These are phyloP conservation scores for Bicyclus anynana DNA, from an alignment of 1,140 invertebrate species.

Conservation along the genomic window DNA sequence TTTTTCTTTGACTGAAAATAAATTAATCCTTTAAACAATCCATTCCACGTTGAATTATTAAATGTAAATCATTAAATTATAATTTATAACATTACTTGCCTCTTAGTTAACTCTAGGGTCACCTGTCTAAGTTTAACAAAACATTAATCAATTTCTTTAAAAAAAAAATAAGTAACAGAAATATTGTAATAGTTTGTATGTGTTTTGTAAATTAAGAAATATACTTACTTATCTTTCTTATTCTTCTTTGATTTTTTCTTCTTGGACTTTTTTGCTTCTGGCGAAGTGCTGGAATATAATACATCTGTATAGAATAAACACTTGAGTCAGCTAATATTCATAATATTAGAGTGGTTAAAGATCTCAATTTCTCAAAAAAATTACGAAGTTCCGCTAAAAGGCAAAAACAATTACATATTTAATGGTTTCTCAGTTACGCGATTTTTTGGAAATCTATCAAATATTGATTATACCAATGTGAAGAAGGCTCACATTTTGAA, in stretches of 20 bases:
- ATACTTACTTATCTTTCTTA: constrained; percentile 83
- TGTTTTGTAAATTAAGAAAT: too few relatives aligned
- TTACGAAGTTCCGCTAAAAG: too few relatives aligned
- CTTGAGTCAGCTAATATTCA: too few relatives aligned
- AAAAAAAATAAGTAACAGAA: constrained; percentile 13
- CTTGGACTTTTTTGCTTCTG: constrained; percentile 81
- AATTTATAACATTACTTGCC: constrained; percentile 51
- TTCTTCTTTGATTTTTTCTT: constrained; percentile 84
- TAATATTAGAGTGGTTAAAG: too few relatives aligned
- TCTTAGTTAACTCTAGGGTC: constrained; percentile 55
- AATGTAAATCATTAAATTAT: constrained; percentile 5
- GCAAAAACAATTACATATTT: too few relatives aligned
- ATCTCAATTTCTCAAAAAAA: too few relatives aligned
- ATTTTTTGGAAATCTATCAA: too few relatives aligned
- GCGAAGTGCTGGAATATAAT: constrained; percentile 76
- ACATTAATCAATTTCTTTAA: constrained; percentile 29
- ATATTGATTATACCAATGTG: too few relatives aligned
- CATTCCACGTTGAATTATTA: constrained; percentile 10
- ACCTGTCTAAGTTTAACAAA: constrained; percentile 56
- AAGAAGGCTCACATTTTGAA: too few relatives aligned
- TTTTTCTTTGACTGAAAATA: constrained; percentile 69
- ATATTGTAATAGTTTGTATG: not conserved
- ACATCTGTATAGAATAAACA: not conserved
- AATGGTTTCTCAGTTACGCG: too few relatives aligned
- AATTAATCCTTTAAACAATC: constrained; percentile 14